Percentiles rank a stretch among this genome's conserved stretches.
Conservation (phyloP, 1,140 invertebrate species). For the Leptinotarsa lineolata region DNA sequence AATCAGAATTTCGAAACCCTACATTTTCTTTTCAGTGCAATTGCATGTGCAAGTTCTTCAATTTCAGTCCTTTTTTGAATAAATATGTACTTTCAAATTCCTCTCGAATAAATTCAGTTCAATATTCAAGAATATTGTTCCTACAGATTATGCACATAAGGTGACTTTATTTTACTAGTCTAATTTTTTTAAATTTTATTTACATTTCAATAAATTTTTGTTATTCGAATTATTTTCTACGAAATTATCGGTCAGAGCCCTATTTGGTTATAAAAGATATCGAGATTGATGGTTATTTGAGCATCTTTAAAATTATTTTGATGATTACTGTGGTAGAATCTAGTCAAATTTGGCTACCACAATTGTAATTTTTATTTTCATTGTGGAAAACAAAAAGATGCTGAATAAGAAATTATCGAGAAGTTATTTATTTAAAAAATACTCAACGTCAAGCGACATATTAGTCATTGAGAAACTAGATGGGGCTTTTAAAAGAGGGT, state of each 20-base stretch:
- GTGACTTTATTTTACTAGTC: neutral
- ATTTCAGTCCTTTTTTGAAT: neutral
- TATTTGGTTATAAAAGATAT: no score
- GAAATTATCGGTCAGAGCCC: neutral
- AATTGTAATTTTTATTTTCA: no score
- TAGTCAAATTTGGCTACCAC: conserved; percentile 5
- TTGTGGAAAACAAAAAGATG: no score
- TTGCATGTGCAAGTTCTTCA: neutral
- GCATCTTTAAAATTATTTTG: neutral
- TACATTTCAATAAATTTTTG: no score
- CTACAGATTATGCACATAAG: neutral
- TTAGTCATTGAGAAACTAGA: no score
- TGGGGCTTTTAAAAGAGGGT: no score
- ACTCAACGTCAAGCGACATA: no score
- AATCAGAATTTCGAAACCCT: no score
- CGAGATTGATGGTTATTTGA: neutral
- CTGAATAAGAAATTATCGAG: no score
- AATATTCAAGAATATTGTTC: neutral
- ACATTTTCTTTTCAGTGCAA: no score
- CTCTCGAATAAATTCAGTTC: no score
- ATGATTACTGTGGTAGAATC: conserved; percentile 3
- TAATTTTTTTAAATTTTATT: neutral
- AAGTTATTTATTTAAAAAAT: no score
- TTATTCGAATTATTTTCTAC: neutral
- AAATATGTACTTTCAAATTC: neutral